Percentiles rank a stretch among this genome's conserved stretches.
Evolutionary conservation across 92 coral and sea anemone species (phyloP).

Genomic region (Umimayanthus chanpuru): DNA sequence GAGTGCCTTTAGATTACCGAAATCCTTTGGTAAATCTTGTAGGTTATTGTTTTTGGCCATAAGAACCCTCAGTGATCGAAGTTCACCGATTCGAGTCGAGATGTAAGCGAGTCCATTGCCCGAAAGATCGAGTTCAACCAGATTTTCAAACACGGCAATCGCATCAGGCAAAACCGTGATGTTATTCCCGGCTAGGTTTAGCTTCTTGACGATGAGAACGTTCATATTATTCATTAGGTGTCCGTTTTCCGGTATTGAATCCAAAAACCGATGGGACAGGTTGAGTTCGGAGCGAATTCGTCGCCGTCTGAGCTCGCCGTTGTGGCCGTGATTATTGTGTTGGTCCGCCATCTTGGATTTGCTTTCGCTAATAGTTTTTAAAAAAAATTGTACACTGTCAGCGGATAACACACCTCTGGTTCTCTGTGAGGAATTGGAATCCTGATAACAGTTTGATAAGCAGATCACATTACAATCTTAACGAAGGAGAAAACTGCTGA

Average conservation of each 20-base stretch:
- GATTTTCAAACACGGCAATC: conserved; percentile 71
- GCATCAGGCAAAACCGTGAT: conserved; percentile 86
- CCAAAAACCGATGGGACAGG: conserved; percentile 74
- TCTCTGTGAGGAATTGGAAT: too few relatives aligned
- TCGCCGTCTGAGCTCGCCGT: conserved; percentile 36
- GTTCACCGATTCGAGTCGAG: conserved; percentile 77
- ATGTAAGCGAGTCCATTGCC: conserved; percentile 81
- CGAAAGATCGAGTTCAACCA: conserved; percentile 81
- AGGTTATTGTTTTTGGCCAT: conserved; percentile 84
- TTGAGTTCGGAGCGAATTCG: conserved; percentile 58
- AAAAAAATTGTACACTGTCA: too few relatives aligned
- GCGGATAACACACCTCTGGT: too few relatives aligned
- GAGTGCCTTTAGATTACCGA: conserved; percentile 63
- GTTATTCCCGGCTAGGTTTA: conserved; percentile 79
- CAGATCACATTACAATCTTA: not conserved
- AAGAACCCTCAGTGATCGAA: conserved; percentile 63
- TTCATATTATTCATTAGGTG: conserved; percentile 72
- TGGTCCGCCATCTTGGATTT: conserved; percentile 46
- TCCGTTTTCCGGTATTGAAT: conserved; percentile 72
- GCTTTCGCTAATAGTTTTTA: not conserved
- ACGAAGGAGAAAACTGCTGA: not conserved
- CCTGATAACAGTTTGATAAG: not conserved
- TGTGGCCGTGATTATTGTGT: not conserved
- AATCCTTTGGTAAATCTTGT: conserved; percentile 80
- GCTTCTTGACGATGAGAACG: conserved; percentile 61